A percentile compares a stretch with the other conserved stretches of the same genome.
Conservation (phyloP, 2,888 invertebrate species). For the Ganaspis brasiliensis region DNA sequence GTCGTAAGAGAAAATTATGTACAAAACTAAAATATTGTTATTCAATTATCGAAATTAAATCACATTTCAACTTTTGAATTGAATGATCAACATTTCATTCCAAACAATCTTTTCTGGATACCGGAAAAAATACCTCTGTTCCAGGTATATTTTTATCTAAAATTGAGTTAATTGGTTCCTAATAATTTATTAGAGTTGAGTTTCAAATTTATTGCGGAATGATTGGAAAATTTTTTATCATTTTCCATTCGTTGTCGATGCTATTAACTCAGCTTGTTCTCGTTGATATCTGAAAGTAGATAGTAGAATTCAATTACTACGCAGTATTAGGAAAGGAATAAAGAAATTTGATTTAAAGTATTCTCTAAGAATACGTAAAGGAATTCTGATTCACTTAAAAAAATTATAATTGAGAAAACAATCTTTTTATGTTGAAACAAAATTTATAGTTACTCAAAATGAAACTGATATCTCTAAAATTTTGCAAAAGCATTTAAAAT, state of each 20-base stretch:
- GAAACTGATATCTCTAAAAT: no score
- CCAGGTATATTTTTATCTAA: not conserved
- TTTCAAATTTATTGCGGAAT: constrained; percentile 66
- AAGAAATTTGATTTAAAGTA: constrained; percentile 31
- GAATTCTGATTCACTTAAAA: no score
- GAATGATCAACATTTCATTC: constrained; percentile 15
- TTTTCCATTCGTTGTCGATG: constrained; percentile 52
- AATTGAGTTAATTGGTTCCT: constrained; percentile 39
- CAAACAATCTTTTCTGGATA: not conserved
- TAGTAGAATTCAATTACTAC: constrained; percentile 24
- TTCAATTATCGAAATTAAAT: not conserved
- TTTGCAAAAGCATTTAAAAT: no score
- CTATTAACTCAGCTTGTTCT: constrained; percentile 64
- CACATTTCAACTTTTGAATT: no score
- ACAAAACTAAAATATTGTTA: not conserved
- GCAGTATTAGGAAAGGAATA: constrained; percentile 25
- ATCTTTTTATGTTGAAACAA: constrained; percentile 8
- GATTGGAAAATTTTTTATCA: constrained; percentile 61
- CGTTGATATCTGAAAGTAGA: constrained; percentile 71
- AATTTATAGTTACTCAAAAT: constrained; percentile 9
- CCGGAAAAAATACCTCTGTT: not conserved
- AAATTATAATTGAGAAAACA: no score
- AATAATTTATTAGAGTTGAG: constrained; percentile 40
- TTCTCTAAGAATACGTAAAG: no score
- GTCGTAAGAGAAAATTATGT: not conserved